Percentiles rank a stretch among this genome's conserved stretches.
Evolutionary conservation across 1,140 invertebrate genomes (phyloP).

Genomic region (Cotesia typhae): DNA sequence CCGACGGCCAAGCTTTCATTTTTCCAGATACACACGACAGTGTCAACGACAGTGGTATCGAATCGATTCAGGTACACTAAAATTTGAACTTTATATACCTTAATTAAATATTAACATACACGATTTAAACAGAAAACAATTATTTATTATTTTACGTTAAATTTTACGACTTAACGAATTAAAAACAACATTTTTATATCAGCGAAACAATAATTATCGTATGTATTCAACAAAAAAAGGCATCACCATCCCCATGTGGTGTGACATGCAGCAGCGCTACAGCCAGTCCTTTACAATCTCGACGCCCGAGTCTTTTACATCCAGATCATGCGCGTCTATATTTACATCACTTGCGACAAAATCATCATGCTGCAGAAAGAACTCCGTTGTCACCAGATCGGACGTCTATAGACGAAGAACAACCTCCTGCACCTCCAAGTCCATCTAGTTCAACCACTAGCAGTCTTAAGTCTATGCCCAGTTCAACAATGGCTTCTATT

Average conservation of each 20-base stretch:
- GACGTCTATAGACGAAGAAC: slow-evolving; percentile 55
- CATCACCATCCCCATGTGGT: slow-evolving; percentile 71
- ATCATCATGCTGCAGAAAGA: slow-evolving; percentile 57
- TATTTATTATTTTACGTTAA: no score
- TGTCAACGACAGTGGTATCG: slow-evolving; percentile 69
- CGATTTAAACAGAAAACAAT: no score
- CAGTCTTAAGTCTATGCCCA: slow-evolving; percentile 64
- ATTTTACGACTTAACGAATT: no score
- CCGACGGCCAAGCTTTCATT: slow-evolving; percentile 74
- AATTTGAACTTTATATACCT: no score
- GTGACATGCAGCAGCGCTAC: slow-evolving; percentile 50
- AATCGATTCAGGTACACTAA: slow-evolving; percentile 71
- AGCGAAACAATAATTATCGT: slow-evolving; percentile 30
- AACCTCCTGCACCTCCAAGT: slow-evolving; percentile 56
- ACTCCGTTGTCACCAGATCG: slow-evolving; percentile 56
- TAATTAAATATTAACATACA: no score
- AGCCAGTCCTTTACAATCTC: slow-evolving; percentile 61
- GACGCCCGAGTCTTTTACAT: slow-evolving; percentile 72
- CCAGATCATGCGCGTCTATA: slow-evolving; percentile 74
- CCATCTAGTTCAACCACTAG: slow-evolving; percentile 64
- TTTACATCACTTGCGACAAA: slow-evolving; percentile 63
- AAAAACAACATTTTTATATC: slow-evolving; percentile 23
- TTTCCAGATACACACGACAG: slow-evolving; percentile 65
- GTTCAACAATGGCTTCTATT: slow-evolving; percentile 56
- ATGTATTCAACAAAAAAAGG: slow-evolving; percentile 55